Conservation (phyloP, 2,797 vertebrate species). For the Sorex maritimensis region DNA sequence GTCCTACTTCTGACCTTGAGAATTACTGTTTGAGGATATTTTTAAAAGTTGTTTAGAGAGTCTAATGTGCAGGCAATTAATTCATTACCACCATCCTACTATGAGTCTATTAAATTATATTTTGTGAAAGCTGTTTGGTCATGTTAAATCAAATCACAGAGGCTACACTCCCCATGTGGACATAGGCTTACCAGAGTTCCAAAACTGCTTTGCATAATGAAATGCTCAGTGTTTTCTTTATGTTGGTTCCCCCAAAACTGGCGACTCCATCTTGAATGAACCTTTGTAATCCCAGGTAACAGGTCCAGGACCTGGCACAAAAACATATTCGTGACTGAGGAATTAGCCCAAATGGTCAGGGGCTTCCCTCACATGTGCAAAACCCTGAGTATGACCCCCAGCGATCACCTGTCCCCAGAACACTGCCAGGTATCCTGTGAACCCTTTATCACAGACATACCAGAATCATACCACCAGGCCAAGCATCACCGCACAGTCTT, state of each 20-base stretch:
- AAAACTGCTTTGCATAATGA: constrained; percentile 38
- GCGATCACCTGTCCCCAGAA: too few relatives aligned
- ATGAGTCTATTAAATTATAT: constrained; percentile 5
- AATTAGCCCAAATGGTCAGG: too few relatives aligned
- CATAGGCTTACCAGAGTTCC: neutral
- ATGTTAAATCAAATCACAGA: constrained; percentile 45
- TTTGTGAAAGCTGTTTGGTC: constrained; percentile 26
- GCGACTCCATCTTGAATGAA: neutral
- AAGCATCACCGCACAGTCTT: too few relatives aligned
- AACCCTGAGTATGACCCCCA: too few relatives aligned
- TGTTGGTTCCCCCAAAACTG: neutral
- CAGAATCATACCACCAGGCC: too few relatives aligned
- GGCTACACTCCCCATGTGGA: neutral
- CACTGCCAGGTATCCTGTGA: too few relatives aligned
- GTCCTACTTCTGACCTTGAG: neutral
- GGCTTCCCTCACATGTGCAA: too few relatives aligned
- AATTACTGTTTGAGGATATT: neutral
- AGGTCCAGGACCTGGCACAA: too few relatives aligned
- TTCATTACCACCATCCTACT: constrained; percentile 11
- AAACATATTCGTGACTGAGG: too few relatives aligned
- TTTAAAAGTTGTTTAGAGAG: constrained; percentile 56
- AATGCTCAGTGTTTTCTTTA: neutral
- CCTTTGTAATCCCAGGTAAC: neutral
- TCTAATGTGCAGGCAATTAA: neutral
- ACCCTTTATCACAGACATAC: too few relatives aligned